Conservation (phyloP, 2,888 invertebrate species). For the Rotaria macrura region DNA sequence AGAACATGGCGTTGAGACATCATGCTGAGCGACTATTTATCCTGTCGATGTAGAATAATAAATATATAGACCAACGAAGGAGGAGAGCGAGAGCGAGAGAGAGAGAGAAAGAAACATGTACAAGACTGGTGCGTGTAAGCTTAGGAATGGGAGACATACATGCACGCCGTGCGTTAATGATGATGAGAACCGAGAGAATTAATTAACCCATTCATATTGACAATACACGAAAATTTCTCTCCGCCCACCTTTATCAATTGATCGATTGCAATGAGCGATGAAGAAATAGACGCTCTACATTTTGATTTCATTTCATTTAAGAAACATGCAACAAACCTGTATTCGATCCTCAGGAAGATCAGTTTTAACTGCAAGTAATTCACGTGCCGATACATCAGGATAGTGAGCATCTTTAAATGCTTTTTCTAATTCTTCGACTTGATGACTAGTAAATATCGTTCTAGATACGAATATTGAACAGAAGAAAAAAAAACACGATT, state of each 20-base stretch:
- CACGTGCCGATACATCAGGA: conserved; percentile 90
- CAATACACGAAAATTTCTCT: neutral
- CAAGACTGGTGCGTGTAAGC: neutral
- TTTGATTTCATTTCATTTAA: neutral
- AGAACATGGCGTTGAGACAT: neutral
- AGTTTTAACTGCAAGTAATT: conserved; percentile 48
- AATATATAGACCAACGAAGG: neutral
- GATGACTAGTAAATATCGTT: conserved; percentile 97
- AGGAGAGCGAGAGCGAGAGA: neutral
- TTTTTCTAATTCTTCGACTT: conserved; percentile 94
- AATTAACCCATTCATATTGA: neutral
- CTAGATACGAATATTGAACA: no score
- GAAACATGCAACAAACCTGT: conserved; percentile 41
- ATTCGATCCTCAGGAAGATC: conserved; percentile 50
- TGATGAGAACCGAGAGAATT: conserved; percentile 15
- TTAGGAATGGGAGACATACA: neutral
- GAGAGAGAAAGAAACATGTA: neutral
- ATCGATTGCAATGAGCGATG: neutral
- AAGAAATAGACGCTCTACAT: neutral
- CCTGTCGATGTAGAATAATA: neutral
- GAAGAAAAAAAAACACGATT: no score
- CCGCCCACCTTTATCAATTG: neutral
- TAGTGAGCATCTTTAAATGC: conserved; percentile 99
- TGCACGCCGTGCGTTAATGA: conserved; percentile 12
- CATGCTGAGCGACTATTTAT: neutral